Base-by-base conservation (phyloP, 2,797 vertebrate species). In the Netta rufina region DNA sequence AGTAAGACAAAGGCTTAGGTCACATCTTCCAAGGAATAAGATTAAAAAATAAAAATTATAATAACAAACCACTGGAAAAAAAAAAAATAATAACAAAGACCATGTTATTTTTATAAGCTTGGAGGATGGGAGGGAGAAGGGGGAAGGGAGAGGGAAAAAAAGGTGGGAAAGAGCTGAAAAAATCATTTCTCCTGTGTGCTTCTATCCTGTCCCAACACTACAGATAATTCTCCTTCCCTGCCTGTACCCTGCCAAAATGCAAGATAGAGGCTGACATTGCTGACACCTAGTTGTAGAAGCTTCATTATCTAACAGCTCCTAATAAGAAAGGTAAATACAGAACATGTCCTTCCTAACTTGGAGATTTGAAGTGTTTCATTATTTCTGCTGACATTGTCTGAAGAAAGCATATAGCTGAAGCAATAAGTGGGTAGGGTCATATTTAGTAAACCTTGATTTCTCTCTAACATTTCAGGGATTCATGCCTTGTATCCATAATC, bases 121-220 rank as follows among this genome's bases (percentile, higher is more conserved):
- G 70, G 49, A 51, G 49, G 24, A 25, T 51, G 49, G 47, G 22
- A 25, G 47, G 8, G 10, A 24, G 47, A 18, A 65, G 9, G 0
- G 11, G 15, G 6, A 6, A 12, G 0, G 5, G 2, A 3, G 8
- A 2, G 18, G 11, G 27, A 4, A 9, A 41, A 56, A 54, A 72
- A 62, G 12, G 19, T 41, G n/a, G 27, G 30, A 36, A 84, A 70
- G 43, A 43, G 47, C 47, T 64, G 13, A 80, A 86, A 71, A 4
- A 6, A 60, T 32, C 3, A 8, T 33, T 87, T 76, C 53, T 49
- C 13, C 17, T 38, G 3, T 0, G 0, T 43, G 3, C 1, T 60
- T 71, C 10, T 28, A 8, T 3, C 43, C 66, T 30, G 19, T 77
- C 6, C 18, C 58, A 65, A n/a, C 16, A 71, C 8, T 32, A 27